Evolutionary conservation across 2,888 invertebrate species (phyloP).

Genomic region (Orthosia incerta): DNA sequence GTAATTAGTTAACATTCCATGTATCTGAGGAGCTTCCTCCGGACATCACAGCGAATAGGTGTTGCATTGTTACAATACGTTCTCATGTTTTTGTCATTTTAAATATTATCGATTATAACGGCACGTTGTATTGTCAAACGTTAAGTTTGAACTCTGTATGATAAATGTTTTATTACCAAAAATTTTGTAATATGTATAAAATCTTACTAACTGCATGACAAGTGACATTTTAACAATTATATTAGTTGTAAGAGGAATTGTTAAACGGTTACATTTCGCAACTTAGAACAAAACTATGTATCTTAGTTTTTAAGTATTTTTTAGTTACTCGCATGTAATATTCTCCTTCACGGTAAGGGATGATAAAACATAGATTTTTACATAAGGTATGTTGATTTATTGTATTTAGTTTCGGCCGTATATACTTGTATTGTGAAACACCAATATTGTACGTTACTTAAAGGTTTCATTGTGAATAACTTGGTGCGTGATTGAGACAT

Average conservation of each 20-base stretch:
- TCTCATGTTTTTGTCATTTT: constrained; percentile 67
- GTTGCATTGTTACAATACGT: constrained; percentile 69
- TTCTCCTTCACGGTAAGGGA: constrained; percentile 58
- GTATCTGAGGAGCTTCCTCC: constrained; percentile 69
- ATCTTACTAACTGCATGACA: constrained; percentile 87
- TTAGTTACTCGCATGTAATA: constrained; percentile 72
- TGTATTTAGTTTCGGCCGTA: constrained; percentile 70
- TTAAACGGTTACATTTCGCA: constrained; percentile 74
- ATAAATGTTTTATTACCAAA: constrained; percentile 81
- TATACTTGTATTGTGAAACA: constrained; percentile 71
- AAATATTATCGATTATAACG: constrained; percentile 56
- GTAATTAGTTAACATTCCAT: constrained; percentile 87
- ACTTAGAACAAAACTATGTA: constrained; percentile 84
- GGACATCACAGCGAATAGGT: constrained; percentile 74
- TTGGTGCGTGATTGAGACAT: constrained; percentile 79
- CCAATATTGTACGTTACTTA: constrained; percentile 72
- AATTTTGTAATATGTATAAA: constrained; percentile 74
- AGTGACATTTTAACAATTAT: constrained; percentile 77
- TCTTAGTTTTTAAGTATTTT: constrained; percentile 74
- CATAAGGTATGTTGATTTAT: constrained; percentile 73
- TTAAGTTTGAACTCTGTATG: constrained; percentile 72
- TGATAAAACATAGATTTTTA: constrained; percentile 67
- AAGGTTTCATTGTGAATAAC: constrained; percentile 73
- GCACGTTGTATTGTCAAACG: constrained; percentile 68
- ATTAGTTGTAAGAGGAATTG: constrained; percentile 78